These are phyloP conservation scores for Tiliacea aurago DNA, from an alignment of 2,888 invertebrate species.

Conservation along the genomic window DNA sequence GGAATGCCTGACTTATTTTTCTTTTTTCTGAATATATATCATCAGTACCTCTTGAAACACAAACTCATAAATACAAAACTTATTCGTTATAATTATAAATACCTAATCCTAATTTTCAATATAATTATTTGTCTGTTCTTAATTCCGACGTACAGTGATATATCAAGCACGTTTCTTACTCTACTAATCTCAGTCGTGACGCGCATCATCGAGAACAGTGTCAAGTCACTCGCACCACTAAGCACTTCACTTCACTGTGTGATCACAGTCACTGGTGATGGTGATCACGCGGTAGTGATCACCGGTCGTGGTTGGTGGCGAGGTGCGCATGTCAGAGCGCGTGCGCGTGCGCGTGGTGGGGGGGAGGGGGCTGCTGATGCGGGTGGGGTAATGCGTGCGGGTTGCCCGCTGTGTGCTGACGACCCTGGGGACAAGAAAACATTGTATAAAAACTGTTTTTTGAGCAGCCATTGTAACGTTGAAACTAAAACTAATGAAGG, in stretches of 20 bases:
- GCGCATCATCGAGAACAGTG: constrained; percentile 46
- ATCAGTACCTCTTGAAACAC: neutral
- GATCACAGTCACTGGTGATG: constrained; percentile 34
- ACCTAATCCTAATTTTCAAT: neutral
- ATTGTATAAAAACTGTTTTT: neutral
- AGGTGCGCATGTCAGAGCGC: constrained; percentile 82
- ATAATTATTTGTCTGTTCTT: neutral
- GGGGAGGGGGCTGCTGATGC: constrained; percentile 78
- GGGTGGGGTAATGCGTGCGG: constrained; percentile 81
- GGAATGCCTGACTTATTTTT: neutral
- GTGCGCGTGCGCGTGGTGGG: constrained; percentile 86
- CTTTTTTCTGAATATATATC: neutral
- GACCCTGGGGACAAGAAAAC: constrained; percentile 76
- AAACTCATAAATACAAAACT: constrained; percentile 13
- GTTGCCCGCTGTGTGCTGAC: constrained; percentile 83
- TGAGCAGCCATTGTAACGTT: neutral
- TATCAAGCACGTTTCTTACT: constrained; percentile 44
- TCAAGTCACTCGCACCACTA: constrained; percentile 49
- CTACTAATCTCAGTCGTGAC: constrained; percentile 67
- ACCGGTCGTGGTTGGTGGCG: constrained; percentile 71
- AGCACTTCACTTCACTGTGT: constrained; percentile 47
- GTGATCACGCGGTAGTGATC: constrained; percentile 46
- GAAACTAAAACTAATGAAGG: neutral
- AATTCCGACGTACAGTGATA: constrained; percentile 29
- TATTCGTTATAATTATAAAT: neutral